phyloP scores from a whole-genome alignment of 2,888 invertebrate genomes.

The Doris montereyensis region DNA sequence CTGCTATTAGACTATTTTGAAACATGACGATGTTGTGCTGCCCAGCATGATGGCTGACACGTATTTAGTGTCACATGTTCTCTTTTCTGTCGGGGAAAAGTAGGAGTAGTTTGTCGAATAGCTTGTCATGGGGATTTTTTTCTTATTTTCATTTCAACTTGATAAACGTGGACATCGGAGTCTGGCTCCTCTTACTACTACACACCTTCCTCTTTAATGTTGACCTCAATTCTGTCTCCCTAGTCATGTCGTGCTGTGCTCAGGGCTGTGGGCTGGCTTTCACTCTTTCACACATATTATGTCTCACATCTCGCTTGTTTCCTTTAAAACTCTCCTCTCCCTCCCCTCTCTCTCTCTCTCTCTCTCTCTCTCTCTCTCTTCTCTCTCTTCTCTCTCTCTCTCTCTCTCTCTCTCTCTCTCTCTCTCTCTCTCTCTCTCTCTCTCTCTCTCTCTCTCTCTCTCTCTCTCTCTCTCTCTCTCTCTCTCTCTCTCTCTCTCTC shows the following conservation, averaged over 20 bases:
- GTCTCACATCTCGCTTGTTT: background rate
- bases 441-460: background rate
- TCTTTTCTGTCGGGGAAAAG: no score
- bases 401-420: slow-evolving; percentile 5
- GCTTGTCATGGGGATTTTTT: no score
- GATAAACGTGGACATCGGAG: no score
- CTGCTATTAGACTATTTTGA: no score
- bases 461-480: slow-evolving; percentile 22
- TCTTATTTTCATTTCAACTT: no score
- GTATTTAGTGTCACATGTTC: no score
- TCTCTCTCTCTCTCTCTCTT: background rate
- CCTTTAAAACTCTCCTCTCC: background rate
- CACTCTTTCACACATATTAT: background rate
- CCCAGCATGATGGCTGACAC: no score
- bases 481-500: slow-evolving; percentile 5
- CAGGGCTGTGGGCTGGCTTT: background rate
- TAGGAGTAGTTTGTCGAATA: no score
- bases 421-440: background rate
- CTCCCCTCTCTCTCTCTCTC: no score
- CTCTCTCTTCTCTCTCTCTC: background rate
- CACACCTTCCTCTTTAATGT: background rate
- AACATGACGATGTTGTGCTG: no score
- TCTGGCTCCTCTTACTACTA: background rate
- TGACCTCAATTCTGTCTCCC: background rate
- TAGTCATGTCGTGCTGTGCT: background rate